phyloP scores from a whole-genome alignment of 2,797 vertebrate genomes.

The Adelosebastes latens region DNA sequence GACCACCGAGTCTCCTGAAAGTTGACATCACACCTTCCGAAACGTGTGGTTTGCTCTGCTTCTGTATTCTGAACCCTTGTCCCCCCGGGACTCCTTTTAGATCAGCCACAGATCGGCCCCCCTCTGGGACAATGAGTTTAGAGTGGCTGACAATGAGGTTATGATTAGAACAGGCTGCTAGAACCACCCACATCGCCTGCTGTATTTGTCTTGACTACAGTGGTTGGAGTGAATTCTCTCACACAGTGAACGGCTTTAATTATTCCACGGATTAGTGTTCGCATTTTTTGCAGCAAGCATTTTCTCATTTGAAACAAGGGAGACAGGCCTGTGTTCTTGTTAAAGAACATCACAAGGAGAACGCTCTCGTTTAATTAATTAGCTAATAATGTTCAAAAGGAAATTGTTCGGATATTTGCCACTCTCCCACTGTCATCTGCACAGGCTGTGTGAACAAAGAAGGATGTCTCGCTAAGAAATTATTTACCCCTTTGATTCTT shows the following conservation, averaged over 20 bases:
- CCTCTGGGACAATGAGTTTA: background rate
- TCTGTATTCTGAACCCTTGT: background rate
- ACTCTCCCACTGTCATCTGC: slow-evolving; percentile 7
- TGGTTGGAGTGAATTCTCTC: slow-evolving; percentile 1
- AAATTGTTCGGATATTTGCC: slow-evolving; percentile 39
- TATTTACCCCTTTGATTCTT: background rate
- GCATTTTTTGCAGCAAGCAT: slow-evolving; percentile 3
- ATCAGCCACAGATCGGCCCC: slow-evolving; percentile 25
- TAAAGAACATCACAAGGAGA: slow-evolving; percentile 31
- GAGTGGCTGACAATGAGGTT: slow-evolving; percentile 42
- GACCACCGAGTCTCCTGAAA: background rate
- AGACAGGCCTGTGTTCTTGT: slow-evolving; percentile 3
- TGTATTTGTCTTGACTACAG: slow-evolving; percentile 2
- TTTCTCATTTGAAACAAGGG: background rate
- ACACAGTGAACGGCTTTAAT: slow-evolving; percentile 23
- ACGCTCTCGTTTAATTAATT: slow-evolving; percentile 45
- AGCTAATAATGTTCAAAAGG: slow-evolving; percentile 45
- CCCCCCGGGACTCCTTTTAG: slow-evolving; percentile 18
- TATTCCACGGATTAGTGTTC: slow-evolving; percentile 19
- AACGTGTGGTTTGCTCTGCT: background rate
- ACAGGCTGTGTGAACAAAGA: slow-evolving; percentile 33
- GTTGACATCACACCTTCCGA: background rate
- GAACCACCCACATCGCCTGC: slow-evolving; percentile 28
- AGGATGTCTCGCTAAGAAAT: background rate
- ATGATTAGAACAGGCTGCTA: slow-evolving; percentile 40